phyloP scores from a whole-genome alignment of 2,797 vertebrate genomes.

The Bovichtus diacanthus region DNA sequence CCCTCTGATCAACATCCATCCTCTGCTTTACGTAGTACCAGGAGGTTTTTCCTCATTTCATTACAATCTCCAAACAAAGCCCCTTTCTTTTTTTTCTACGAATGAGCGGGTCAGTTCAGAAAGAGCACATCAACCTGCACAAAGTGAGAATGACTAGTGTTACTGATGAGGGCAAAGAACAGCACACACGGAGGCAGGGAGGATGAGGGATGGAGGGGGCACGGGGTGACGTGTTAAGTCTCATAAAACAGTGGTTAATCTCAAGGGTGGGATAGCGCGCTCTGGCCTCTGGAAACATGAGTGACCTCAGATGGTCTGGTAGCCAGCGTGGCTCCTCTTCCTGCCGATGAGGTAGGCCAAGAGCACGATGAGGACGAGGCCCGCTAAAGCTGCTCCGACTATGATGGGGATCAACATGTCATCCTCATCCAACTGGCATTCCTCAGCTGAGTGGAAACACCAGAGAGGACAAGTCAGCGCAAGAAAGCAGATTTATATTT shows the following conservation, averaged over 20 bases:
- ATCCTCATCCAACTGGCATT: slow-evolving; percentile 93
- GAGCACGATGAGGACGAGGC: slow-evolving; percentile 94
- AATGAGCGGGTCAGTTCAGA: slow-evolving; percentile 67
- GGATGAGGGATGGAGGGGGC: slow-evolving; percentile 29
- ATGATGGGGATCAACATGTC: slow-evolving; percentile 97
- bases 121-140: slow-evolving; percentile 62
- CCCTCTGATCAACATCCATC: slow-evolving; percentile 48
- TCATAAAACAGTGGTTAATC: slow-evolving; percentile 73
- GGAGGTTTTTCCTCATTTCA: slow-evolving; percentile 19
- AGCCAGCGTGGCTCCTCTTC: slow-evolving; percentile 97
- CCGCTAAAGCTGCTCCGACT: slow-evolving; percentile 94
- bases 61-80: slow-evolving; percentile 51
- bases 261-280: slow-evolving; percentile 32
- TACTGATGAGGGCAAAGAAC: slow-evolving; percentile 55
- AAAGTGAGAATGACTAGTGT: slow-evolving; percentile 57
- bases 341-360: slow-evolving; percentile 97
- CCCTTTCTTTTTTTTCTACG: slow-evolving; percentile 51
- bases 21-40: slow-evolving; percentile 36
- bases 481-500: neutral
- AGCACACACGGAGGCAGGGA: slow-evolving; percentile 42
- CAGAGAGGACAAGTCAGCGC: neutral
- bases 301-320: slow-evolving; percentile 94
- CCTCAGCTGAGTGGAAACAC: slow-evolving; percentile 85
- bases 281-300: slow-evolving; percentile 36
- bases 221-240: slow-evolving; percentile 44